Evolutionary conservation across 2,797 vertebrate genomes (phyloP).

Genomic region (Gymnocypris eckloni): DNA sequence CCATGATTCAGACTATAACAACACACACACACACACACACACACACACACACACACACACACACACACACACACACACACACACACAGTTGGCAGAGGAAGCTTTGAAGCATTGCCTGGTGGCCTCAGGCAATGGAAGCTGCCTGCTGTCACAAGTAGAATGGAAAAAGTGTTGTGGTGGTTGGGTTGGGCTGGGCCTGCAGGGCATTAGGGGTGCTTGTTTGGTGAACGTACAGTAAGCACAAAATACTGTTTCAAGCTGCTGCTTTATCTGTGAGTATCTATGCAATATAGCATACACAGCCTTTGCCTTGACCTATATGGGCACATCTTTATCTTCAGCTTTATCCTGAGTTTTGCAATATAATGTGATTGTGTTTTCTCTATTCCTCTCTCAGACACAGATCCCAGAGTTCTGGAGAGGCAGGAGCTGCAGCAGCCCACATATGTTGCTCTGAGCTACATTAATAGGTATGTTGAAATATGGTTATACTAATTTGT

Average conservation of each 20-base stretch:
- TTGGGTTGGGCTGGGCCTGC: conserved; percentile 12
- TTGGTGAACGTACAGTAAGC: conserved; percentile 39
- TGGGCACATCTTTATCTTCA: conserved; percentile 37
- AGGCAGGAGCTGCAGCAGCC: conserved; percentile 98
- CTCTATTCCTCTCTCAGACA: conserved; percentile 79
- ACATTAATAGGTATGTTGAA: conserved; percentile 89
- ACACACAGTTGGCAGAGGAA: not conserved
- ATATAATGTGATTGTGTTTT: not conserved
- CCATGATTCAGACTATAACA: not conserved
- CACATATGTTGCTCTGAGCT: conserved; percentile 96
- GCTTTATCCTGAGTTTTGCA: conserved; percentile 64
- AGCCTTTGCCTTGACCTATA: not conserved
- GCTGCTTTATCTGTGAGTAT: not conserved
- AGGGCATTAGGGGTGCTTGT: conserved; percentile 31
- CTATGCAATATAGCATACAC: not conserved
- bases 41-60: conserved; percentile 34
- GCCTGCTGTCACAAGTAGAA: conserved; percentile 70
- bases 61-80: too few relatives aligned
- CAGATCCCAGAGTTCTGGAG: conserved; percentile 94
- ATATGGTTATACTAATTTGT: not conserved
- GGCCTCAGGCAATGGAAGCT: conserved; percentile 75
- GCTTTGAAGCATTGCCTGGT: conserved; percentile 41
- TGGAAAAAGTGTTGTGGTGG: conserved; percentile 63
- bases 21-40: conserved; percentile 28
- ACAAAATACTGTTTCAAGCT: not conserved